Percentiles rank a stretch among this genome's conserved stretches.
phyloP scores from a whole-genome alignment of 2,797 vertebrate species.

The Crenichthys baileyi region DNA sequence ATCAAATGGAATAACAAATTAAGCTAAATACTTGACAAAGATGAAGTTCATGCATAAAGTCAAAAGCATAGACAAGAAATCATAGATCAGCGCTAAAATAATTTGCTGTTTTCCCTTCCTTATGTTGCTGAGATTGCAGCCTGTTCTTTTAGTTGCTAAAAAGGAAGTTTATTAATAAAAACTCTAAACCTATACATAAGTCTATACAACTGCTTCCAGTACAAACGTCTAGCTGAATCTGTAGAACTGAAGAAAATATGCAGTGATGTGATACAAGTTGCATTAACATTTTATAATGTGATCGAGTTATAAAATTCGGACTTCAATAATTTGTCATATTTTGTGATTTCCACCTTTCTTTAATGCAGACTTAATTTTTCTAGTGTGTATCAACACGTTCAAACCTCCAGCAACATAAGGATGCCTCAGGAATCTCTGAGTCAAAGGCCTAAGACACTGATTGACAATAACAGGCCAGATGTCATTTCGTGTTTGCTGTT shows the following conservation, averaged over 20 bases:
- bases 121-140: constrained; percentile 8
- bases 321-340: not conserved
- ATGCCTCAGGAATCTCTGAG: not conserved
- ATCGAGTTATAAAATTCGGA: too few relatives aligned
- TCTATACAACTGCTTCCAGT: not conserved
- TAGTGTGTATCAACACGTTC: not conserved
- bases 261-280: not conserved
- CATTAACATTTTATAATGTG: too few relatives aligned
- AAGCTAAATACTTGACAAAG: not conserved
- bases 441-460: not conserved
- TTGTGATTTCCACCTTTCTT: not conserved
- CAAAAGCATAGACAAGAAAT: not conserved
- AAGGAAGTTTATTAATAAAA: constrained; percentile 6
- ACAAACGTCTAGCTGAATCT: too few relatives aligned
- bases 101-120: not conserved
- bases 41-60: constrained; percentile 4
- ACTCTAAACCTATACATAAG: not conserved
- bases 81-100: constrained; percentile 24
- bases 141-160: not conserved
- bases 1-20: not conserved
- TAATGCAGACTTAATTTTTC: not conserved
- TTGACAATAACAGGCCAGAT: not conserved
- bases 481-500: not conserved
- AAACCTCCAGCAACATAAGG: too few relatives aligned
- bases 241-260: not conserved